phyloP scores from a whole-genome alignment of 2,797 vertebrate genomes.

The Tenualosa ilisha region DNA sequence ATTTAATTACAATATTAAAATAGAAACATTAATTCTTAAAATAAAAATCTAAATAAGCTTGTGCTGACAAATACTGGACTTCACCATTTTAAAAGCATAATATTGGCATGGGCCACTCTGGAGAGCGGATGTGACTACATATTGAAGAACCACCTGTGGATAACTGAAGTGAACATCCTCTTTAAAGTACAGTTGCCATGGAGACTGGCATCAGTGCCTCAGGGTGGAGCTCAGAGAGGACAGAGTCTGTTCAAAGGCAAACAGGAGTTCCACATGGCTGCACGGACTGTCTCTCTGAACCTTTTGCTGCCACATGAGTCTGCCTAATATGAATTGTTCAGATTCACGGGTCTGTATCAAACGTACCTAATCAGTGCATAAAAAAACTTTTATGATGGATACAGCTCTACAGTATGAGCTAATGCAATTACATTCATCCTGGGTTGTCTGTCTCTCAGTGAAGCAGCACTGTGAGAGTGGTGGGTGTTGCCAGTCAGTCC shows the following conservation, averaged over 20 bases:
- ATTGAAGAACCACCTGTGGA: slow-evolving; percentile 33
- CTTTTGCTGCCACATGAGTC: neutral
- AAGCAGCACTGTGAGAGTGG: neutral
- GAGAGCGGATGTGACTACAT: neutral
- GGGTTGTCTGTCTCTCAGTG: neutral
- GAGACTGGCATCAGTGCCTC: slow-evolving; percentile 5
- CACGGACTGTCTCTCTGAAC: neutral
- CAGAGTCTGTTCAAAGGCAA: neutral
- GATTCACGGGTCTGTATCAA: neutral
- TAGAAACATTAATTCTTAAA: too few species aligned
- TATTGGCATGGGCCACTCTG: neutral
- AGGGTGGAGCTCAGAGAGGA: slow-evolving; percentile 17
- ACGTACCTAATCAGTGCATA: neutral
- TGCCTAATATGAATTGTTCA: neutral
- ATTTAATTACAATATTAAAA: too few species aligned
- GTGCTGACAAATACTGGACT: neutral
- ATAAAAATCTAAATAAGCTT: neutral
- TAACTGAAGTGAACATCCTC: slow-evolving; percentile 21
- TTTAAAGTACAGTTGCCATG: slow-evolving; percentile 30
- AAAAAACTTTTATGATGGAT: neutral
- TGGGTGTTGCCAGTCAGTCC: neutral
- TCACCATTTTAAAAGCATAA: neutral
- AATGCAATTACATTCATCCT: neutral
- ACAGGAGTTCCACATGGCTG: slow-evolving; percentile 15
- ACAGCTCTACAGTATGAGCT: neutral